Base-by-base conservation (phyloP, 2,797 vertebrate genomes). In the Prunella strophiata region DNA sequence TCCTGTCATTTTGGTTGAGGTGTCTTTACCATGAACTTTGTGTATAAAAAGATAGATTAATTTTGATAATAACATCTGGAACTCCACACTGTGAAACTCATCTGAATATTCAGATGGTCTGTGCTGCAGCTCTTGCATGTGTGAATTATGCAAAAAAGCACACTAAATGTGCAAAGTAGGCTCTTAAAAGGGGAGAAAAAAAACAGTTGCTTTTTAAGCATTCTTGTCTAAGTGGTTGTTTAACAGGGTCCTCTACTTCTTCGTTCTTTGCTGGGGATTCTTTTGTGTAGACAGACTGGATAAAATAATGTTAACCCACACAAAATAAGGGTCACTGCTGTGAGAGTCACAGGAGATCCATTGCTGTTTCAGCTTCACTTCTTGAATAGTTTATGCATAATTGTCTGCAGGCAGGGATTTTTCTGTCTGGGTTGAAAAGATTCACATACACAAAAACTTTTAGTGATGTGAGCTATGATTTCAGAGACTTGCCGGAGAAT, bases 91-190 rank as follows among this genome's bases (percentile, higher is more conserved):
- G 3, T 36, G 30, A 63, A 81, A 51, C n/a, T 77, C 25, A 52
- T 74, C 29, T 83, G 27, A 93, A 84, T 92, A 85, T 79, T 93
- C 84, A 79, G 21, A 36, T 72, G 34, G 58, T 81, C 73, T 96
- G 50, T 84, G 58, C 51, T 91, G 26, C 85, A 88, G 42, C 34
- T 93, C 40, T 84, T 90, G 55, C 51, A 58, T 84, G 77, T 85
- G 86, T 88, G 73, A 84, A 92, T 84, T 86, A 84, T 51, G 73
- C 58, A 51, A 63, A 88, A 86, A 92, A 81, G 19, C 88, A 75
- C 14, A 25, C 36, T 55, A 70, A 74, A 82, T 13, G 12, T 73
- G 77, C 81, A 67, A 82, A 92, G 71, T 45, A 55, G 58, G 36
- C 55, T 76, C 71, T 82, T 86, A 54, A 79, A 81, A 74, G 48